Evolutionary conservation across 2,888 invertebrate species (phyloP), one percentile per base, ranked within the genome.

Genomic region (Sarcophaga carnaria): DNA sequence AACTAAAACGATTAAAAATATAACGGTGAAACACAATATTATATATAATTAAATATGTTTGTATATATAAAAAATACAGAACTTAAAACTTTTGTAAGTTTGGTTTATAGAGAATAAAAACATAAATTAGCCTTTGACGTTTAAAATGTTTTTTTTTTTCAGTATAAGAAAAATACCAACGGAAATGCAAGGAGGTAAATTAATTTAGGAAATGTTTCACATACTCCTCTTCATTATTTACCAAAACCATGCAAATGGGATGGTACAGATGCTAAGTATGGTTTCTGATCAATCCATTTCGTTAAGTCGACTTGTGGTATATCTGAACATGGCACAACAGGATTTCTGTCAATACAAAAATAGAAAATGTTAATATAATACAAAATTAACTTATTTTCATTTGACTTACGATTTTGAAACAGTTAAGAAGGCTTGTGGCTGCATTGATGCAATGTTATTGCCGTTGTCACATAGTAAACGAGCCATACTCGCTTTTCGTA

Each of bases 391-490:
- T 49, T 54, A 37, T 17, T 59, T 62, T 45, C n/a, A 72, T 20
- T 47, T 10, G 71, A 93, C 94, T 94, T 94, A 96, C 96, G 91
- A 91, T 89, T 93, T 90, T 0, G 96, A 95, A 88, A 96, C 95
- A 86, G 94, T 93, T 90, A 95, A 94, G 91, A 97, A 97, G 0
- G 96, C 96, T 89, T 94, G 94, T 0, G 94, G 94, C 91, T 97
- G 97, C 91, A 97, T 95, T 75, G 94, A 94, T 87, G 94, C 91
- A 11, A 97, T 95, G 67, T 95, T 93, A 89, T 96, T 95, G 0
- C 96, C 96, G 92, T 97, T 97, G 92, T 98, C 97, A 91, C 97
- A 97, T 83, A 97, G 94, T 45, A 97, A 92, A 71, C 97, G 95
- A 0, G 97, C 96, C 93, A 97, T 95, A 59, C 96, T 97, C 0